phyloP scores from a whole-genome alignment of 2,888 invertebrate genomes.

The Synergus gifuensis region DNA sequence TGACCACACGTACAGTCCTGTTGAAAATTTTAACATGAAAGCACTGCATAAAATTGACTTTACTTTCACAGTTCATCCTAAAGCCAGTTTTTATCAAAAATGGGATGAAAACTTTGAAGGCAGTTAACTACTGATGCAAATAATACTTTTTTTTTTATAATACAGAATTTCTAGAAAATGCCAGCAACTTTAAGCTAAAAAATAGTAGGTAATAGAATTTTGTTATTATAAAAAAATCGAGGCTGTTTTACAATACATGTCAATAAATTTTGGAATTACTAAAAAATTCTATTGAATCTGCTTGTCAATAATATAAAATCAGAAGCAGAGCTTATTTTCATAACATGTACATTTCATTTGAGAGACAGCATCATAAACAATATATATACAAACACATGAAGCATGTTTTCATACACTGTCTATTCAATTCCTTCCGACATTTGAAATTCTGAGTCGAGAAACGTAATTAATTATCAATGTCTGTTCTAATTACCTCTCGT shows the following conservation, averaged over 20 bases:
- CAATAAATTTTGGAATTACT: background rate
- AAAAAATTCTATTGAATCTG: background rate
- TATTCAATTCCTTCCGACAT: background rate
- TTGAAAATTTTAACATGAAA: constrained; percentile 8
- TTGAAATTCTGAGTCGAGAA: background rate
- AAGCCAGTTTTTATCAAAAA: background rate
- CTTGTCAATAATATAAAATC: constrained; percentile 5
- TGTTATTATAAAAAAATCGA: background rate
- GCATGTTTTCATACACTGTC: background rate
- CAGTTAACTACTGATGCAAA: background rate
- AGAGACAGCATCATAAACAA: background rate
- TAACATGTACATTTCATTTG: background rate
- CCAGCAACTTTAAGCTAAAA: background rate
- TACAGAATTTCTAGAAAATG: background rate
- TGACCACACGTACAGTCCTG: constrained; percentile 17
- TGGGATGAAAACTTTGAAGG: background rate
- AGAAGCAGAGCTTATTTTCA: background rate
- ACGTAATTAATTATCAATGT: background rate
- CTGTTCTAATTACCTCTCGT: background rate
- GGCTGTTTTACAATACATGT: background rate
- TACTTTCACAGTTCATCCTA: background rate
- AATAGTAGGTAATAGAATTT: background rate
- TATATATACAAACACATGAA: background rate
- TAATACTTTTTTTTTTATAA: too few species aligned
- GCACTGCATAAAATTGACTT: constrained; percentile 1